Percentiles rank a stretch among this genome's conserved stretches.
Conservation (phyloP, 2,888 invertebrate species). For the Scrobipalpa atriplicella region DNA sequence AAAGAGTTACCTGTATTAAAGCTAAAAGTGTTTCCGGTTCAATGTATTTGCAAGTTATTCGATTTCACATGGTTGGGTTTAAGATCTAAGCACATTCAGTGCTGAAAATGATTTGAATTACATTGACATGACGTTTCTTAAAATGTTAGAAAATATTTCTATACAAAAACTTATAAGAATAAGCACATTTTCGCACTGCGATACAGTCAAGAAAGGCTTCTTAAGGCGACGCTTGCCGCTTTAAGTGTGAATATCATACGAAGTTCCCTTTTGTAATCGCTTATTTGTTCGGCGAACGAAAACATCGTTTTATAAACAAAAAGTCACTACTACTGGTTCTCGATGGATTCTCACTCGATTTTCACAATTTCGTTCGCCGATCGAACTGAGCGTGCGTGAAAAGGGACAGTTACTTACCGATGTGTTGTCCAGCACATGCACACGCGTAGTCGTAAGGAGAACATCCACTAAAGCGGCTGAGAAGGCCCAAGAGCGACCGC, state of each 20-base stretch:
- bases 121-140: neutral
- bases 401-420: slow-evolving; percentile 70
- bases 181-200: slow-evolving; percentile 71
- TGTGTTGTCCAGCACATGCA: slow-evolving; percentile 83
- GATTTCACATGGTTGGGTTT: neutral
- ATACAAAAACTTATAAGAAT: slow-evolving; percentile 33
- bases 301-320: slow-evolving; percentile 28
- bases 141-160: neutral
- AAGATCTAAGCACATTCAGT: slow-evolving; percentile 7
- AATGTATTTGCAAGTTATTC: neutral
- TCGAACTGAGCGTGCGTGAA: slow-evolving; percentile 56
- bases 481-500: slow-evolving; percentile 82
- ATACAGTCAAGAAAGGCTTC: slow-evolving; percentile 59
- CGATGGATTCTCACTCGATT: slow-evolving; percentile 28
- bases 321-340: neutral
- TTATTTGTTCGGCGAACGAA: slow-evolving; percentile 64
- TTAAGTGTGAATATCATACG: slow-evolving; percentile 66
- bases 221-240: slow-evolving; percentile 79
- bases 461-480: slow-evolving; percentile 83
- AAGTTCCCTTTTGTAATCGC: slow-evolving; percentile 52
- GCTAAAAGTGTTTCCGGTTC: too few species aligned
- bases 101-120: neutral
- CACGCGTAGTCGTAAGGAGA: slow-evolving; percentile 83
- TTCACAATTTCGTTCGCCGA: slow-evolving; percentile 63
- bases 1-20: neutral